These are phyloP conservation scores for Ceratosolen solmsi DNA, from an alignment of 1,140 invertebrate genomes.

Conservation along the genomic window DNA sequence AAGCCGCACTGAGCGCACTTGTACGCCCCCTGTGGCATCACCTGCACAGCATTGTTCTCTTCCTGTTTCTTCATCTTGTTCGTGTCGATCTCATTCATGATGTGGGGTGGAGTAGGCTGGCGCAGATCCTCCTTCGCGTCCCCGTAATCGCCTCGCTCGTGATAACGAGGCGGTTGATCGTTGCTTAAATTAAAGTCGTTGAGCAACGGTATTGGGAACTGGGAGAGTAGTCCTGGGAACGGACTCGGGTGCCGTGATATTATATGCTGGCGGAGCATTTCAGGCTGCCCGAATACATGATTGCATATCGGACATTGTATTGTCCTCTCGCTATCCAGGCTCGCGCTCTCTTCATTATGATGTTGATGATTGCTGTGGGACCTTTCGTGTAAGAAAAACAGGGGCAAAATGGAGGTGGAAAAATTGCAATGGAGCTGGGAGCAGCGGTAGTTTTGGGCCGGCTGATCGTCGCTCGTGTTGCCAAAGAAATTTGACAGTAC, in stretches of 20 bases:
- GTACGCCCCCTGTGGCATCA: constrained; percentile 70
- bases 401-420: constrained; percentile 89
- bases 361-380: constrained; percentile 78
- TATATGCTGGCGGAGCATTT: constrained; percentile 77
- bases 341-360: not conserved
- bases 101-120: constrained; percentile 59
- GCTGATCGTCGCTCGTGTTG: constrained; percentile 72
- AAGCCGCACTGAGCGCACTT: constrained; percentile 82
- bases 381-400: constrained; percentile 92
- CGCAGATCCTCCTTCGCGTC: constrained; percentile 63
- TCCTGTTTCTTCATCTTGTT: constrained; percentile 62
- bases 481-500: constrained; percentile 78
- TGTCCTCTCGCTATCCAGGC: constrained; percentile 55
- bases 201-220: constrained; percentile 64
- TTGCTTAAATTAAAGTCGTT: constrained; percentile 51
- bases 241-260: constrained; percentile 73
- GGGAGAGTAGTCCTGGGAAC: constrained; percentile 74
- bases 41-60: constrained; percentile 66
- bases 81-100: constrained; percentile 54
- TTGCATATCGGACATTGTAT: constrained; percentile 77
- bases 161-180: constrained; percentile 29
- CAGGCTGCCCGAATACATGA: constrained; percentile 75
- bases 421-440: constrained; percentile 90
- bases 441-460: constrained; percentile 86
- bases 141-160: constrained; percentile 53